These are phyloP conservation scores for Malachius bipustulatus DNA, from an alignment of 2,888 invertebrate species.

Conservation along the genomic window DNA sequence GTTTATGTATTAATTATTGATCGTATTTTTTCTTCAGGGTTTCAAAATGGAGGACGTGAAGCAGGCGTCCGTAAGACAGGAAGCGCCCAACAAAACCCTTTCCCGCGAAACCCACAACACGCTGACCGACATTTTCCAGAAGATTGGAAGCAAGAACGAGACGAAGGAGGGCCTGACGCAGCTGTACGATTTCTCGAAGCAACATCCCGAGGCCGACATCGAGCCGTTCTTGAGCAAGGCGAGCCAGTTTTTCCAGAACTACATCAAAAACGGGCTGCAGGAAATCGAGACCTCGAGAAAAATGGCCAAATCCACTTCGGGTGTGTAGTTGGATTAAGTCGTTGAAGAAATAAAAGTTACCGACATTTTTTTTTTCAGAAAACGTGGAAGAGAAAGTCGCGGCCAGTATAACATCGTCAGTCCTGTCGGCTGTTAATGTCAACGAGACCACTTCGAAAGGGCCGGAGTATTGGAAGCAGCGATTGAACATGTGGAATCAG, in stretches of 20 bases:
- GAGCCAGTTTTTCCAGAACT: conserved; percentile 76
- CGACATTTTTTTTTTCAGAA: conserved; percentile 10
- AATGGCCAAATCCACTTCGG: conserved; percentile 18
- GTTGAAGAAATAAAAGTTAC: neutral
- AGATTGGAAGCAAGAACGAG: conserved; percentile 81
- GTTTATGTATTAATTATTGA: too few relatives aligned
- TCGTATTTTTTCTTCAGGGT: too few relatives aligned
- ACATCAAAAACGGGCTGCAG: conserved; percentile 65
- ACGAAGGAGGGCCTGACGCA: conserved; percentile 70
- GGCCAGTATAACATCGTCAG: conserved; percentile 11
- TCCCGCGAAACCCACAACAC: conserved; percentile 76
- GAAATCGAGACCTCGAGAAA: conserved; percentile 40
- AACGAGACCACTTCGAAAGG: conserved; percentile 15
- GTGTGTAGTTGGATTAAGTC: conserved; percentile 12
- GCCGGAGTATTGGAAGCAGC: conserved; percentile 29
- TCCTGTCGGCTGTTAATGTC: neutral
- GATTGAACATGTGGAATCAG: conserved; percentile 28
- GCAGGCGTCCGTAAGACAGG: too few relatives aligned
- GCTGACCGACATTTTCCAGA: conserved; percentile 77
- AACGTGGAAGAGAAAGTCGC: conserved; percentile 20
- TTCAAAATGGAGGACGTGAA: too few relatives aligned
- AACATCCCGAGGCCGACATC: conserved; percentile 74
- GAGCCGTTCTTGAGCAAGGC: conserved; percentile 75
- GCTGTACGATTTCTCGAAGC: conserved; percentile 66
- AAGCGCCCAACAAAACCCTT: too few relatives aligned